Evolutionary conservation across 1,140 invertebrate species (phyloP), one percentile per base, ranked within the genome.

Genomic region (Vanessa tameamea): DNA sequence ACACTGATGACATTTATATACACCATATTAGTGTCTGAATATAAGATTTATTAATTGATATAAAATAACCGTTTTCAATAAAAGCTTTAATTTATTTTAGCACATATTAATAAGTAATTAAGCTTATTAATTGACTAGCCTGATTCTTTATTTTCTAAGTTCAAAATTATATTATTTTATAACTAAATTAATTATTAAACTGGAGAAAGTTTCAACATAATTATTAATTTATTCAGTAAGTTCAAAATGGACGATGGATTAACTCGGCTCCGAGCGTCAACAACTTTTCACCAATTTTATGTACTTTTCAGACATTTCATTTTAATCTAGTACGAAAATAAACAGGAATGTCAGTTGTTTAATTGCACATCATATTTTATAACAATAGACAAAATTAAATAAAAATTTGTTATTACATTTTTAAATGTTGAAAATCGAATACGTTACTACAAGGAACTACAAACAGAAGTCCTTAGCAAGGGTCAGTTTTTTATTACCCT

Each of bases 401-500:
- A 43, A 43, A 43, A 43, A 23, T 2, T 57, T 20, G 6, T 0
- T 16, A n/a, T 50, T 15, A 50, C 6, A 57, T 0, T 3, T 43
- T 43, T 11, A 5, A 9, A 0, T 43, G 53, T 23, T 3, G 20
- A 57, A 57, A 57, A 57, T 20, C 4, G 2, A 11, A 55, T 55
- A 55, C 12, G 20, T 6, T 23, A 23, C 0, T 15, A 61, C 15
- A 15, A n/a, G 26, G 57, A 61, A 61, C 26, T 23, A 37, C 31
- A 61, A 61, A 61, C 20, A 61, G 57, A 69, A 69, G 47, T 20
- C 51, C 68, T 75, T 70, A 70, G 53, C 5, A 53, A 53, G 64
- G 69, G 63, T 67, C 73, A 75, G 61, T 67, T 57, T 71, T 48
- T 55, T 16, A 59, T 66, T 72, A 75, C 47, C 73, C 69, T 75